phyloP scores from a whole-genome alignment of 2,797 vertebrate genomes.

The Nyctalus aviator region DNA sequence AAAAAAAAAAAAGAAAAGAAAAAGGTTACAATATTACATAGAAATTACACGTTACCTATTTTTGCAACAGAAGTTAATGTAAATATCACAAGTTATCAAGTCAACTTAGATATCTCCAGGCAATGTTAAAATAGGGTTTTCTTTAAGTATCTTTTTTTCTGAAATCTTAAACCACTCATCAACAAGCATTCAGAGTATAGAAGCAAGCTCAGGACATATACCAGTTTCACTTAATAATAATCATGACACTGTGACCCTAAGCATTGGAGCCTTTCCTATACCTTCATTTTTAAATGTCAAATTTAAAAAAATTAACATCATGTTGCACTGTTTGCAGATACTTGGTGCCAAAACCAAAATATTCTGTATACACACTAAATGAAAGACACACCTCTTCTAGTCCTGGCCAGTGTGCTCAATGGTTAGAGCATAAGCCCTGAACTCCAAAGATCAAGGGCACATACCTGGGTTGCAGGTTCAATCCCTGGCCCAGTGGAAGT shows the following conservation, averaged over 20 bases:
- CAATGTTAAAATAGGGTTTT: constrained; percentile 50
- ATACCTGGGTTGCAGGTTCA: neutral
- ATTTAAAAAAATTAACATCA: constrained; percentile 49
- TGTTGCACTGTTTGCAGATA: neutral
- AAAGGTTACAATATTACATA: constrained; percentile 31
- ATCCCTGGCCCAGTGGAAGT: neutral
- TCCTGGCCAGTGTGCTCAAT: neutral
- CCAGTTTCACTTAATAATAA: constrained; percentile 50
- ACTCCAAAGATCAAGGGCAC: neutral
- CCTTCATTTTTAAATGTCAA: constrained; percentile 38
- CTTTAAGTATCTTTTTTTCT: constrained; percentile 49
- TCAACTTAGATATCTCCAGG: constrained; percentile 30
- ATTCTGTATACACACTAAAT: constrained; percentile 56
- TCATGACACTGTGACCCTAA: neutral
- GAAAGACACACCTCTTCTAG: neutral
- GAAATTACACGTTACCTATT: constrained; percentile 13
- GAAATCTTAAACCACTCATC: constrained; percentile 43
- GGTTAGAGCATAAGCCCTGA: neutral
- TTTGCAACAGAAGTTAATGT: constrained; percentile 27
- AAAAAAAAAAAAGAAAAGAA: constrained; percentile 65
- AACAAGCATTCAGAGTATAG: neutral
- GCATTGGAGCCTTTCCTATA: neutral
- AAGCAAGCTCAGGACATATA: constrained; percentile 35
- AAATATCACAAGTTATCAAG: constrained; percentile 48
- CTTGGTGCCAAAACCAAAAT: constrained; percentile 34